phyloP scores from a whole-genome alignment of 2,797 vertebrate genomes.

The Hippoglossus hippoglossus region DNA sequence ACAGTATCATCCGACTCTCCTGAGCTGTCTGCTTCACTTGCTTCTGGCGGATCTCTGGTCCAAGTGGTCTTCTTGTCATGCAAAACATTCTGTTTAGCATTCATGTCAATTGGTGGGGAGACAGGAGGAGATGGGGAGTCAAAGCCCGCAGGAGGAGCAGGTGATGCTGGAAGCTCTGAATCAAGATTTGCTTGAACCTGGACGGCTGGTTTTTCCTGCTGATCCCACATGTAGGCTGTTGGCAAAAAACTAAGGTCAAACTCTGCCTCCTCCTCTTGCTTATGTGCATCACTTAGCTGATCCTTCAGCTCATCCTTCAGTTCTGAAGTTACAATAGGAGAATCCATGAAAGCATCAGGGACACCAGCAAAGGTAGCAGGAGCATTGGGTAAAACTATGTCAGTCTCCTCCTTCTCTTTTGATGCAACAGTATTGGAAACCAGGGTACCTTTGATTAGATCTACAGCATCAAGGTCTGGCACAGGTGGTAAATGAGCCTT shows the following conservation, averaged over 20 bases:
- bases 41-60: conserved; percentile 70
- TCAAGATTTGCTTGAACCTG: conserved; percentile 48
- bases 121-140: conserved; percentile 45
- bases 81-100: conserved; percentile 37
- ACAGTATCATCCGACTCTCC: conserved; percentile 93
- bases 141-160: conserved; percentile 71
- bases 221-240: conserved; percentile 84
- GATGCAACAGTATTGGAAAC: conserved; percentile 38
- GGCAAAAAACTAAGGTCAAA: conserved; percentile 86
- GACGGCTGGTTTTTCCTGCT: conserved; percentile 72
- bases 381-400: conserved; percentile 43
- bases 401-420: conserved; percentile 55
- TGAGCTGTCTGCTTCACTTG: conserved; percentile 88
- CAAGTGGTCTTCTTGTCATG: conserved; percentile 42
- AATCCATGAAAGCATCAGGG: conserved; percentile 83
- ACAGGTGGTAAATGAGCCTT: conserved; percentile 84
- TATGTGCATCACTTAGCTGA: conserved; percentile 52
- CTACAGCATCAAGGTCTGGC: conserved; percentile 73
- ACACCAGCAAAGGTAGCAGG: conserved; percentile 71
- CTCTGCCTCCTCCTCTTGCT: conserved; percentile 80
- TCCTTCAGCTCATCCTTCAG: conserved; percentile 52
- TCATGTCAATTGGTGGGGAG: conserved; percentile 10
- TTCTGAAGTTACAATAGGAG: conserved; percentile 58
- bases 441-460: conserved; percentile 54
- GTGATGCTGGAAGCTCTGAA: conserved; percentile 43